Evolutionary conservation across 2,888 invertebrate species (phyloP), one percentile per base, ranked within the genome.

Genomic region (Tromatobia lineatoria): DNA sequence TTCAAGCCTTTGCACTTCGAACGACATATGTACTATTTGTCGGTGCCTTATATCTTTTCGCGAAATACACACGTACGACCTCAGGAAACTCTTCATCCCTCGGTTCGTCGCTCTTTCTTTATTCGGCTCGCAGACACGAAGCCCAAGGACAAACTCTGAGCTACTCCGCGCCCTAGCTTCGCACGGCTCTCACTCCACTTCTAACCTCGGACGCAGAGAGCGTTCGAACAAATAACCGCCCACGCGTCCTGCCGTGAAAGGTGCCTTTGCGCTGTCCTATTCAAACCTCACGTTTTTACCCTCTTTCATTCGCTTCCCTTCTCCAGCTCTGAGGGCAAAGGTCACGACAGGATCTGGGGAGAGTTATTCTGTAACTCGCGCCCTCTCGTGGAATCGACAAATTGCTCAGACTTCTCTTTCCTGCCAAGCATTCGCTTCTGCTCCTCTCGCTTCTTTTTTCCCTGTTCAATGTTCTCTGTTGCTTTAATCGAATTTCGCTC

Each of bases 321-420:
- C 42, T 38, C 50, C 66, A 54, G 45, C 50, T 73, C 71, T 73
- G 74, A 73, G 73, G 73, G 69, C 76, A 69, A 80, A 77, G 69
- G 45, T 70, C 78, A 64, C 75, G 75, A 20, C 64, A 34, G 59
- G 20, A 20, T 59, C 47, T 3, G 23, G 38, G 38, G 34, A 38
- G 34, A n/a, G n/a, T 59, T 59, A 42, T 50, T 64, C 15, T 38
- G 54, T 7, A 15, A 29, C 57, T 45, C 45, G 64, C 75, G 66
- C 47, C 47, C 67, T 84, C 83, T 77, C 78, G 64, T 76, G 85
- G 85, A 86, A 84, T 85, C 86, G 86, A 87, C 89, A 88, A 89
- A 89, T 89, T 89, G 87, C 87, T 87, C 85, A 15, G 11, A 70
- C 64, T 34, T 45, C 57, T 23, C 59, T 61, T 20, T 23, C 25